These are phyloP conservation scores for rat (Rattus norvegicus) DNA, from an alignment of 2,113 vertebrate species.

Conservation along the genomic window GRCr8 NC_086021.1:88603501-88604000, in stretches of 20 bases:
- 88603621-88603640: slow-evolving; percentile 64
- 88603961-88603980: background rate
- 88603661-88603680: background rate
- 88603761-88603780: slow-evolving; percentile 39
- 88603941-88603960: background rate
- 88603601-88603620: slow-evolving; percentile 43
- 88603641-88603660: background rate
- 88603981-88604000: background rate
- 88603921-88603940: background rate
- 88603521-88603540: slow-evolving; percentile 56
- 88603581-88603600: slow-evolving; percentile 58
- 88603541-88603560: slow-evolving; percentile 66
- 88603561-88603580: slow-evolving; percentile 63
- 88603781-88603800: background rate
- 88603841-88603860: background rate
- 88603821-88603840: background rate
- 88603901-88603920: background rate
- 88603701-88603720: slow-evolving; percentile 1
- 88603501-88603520: slow-evolving; percentile 58
- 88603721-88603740: slow-evolving; percentile 51
- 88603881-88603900: background rate
- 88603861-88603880: background rate
- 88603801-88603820: background rate
- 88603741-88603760: slow-evolving; percentile 4
- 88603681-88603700: slow-evolving; percentile 65